Evolutionary conservation across 92 coral and sea anemone genomes (phyloP).

Genomic region (Ricordea florida): DNA sequence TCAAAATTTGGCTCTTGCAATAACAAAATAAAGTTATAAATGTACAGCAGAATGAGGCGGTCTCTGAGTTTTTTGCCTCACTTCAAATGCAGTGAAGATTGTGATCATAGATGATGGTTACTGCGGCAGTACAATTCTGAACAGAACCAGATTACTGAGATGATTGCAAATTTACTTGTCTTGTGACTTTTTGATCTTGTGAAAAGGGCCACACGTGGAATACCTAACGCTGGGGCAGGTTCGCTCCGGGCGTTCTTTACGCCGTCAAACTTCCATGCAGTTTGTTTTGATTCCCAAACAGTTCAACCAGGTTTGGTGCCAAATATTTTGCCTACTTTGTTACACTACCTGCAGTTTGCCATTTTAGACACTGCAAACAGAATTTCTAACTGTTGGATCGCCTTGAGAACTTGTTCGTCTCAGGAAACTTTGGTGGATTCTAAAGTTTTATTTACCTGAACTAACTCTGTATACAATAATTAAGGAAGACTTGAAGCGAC

Average conservation of each 20-base stretch:
- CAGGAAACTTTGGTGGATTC: too few species aligned
- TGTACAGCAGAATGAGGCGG: too few species aligned
- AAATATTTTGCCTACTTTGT: conserved; percentile 6
- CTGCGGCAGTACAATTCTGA: conserved; percentile 7
- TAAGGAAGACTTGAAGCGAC: too few species aligned
- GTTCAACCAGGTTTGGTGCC: neutral
- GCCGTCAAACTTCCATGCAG: neutral
- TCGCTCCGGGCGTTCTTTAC: neutral
- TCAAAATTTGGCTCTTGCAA: too few species aligned
- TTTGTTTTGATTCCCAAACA: neutral
- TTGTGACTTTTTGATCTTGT: conserved; percentile 34
- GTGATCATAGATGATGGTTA: too few species aligned
- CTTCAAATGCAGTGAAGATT: too few species aligned
- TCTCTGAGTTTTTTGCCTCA: too few species aligned
- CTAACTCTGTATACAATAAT: too few species aligned
- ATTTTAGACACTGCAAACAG: neutral
- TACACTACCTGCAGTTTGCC: neutral
- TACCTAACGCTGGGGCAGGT: neutral
- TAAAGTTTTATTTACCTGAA: too few species aligned
- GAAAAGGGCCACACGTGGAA: conserved; percentile 28
- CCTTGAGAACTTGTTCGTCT: too few species aligned
- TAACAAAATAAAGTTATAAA: too few species aligned
- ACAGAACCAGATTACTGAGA: conserved; percentile 11
- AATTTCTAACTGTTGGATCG: too few species aligned
- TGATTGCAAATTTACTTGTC: conserved; percentile 1